A percentile compares a stretch with the other conserved stretches of the same genome.
These are phyloP conservation scores for Ciconia maguari DNA, from an alignment of 2,113 vertebrate species.

Conservation along the genomic window DNA sequence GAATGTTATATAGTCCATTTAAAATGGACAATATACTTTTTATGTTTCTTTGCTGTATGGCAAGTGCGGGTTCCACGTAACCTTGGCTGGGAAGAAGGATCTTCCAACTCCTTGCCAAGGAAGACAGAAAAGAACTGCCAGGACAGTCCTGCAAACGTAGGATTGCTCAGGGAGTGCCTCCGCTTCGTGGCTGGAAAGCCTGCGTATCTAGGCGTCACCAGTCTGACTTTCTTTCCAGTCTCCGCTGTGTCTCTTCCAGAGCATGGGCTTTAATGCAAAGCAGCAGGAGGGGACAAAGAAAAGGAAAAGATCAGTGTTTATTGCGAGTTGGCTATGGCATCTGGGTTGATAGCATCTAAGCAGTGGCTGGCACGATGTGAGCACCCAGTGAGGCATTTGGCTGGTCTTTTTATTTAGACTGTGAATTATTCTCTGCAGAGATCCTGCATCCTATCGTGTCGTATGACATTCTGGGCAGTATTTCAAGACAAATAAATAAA, in stretches of 20 bases:
- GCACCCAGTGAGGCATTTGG: background rate
- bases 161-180: background rate
- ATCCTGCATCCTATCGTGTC: background rate
- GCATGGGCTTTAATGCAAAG: background rate
- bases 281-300: background rate
- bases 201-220: background rate
- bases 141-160: background rate
- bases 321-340: background rate
- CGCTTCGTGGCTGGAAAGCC: background rate
- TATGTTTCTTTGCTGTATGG: background rate
- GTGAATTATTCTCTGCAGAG: background rate
- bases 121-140: background rate
- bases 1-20: background rate
- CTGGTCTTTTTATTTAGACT: background rate
- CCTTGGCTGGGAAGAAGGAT: background rate
- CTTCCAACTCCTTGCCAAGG: background rate
- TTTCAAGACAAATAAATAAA: slow-evolving; percentile 37
- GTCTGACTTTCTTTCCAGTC: background rate
- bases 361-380: background rate
- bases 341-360: background rate
- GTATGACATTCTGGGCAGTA: background rate
- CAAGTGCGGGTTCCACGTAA: fast-evolving
- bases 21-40: background rate
- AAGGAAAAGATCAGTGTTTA: background rate
- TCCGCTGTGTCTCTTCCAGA: background rate